Evolutionary conservation across 2,888 invertebrate genomes (phyloP).

Genomic region (Drosophila merina): DNA sequence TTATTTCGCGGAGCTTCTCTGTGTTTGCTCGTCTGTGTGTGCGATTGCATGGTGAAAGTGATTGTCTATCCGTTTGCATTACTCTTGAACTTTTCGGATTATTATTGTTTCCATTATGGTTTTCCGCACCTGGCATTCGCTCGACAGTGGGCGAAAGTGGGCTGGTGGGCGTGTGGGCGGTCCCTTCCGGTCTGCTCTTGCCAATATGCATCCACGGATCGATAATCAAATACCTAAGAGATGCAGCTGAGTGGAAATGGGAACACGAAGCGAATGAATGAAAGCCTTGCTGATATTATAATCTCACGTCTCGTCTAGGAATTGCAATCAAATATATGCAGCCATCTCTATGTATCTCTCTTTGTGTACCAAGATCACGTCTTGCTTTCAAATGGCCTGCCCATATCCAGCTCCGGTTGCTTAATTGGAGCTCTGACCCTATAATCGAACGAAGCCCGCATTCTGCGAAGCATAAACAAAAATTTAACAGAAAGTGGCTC

Average conservation of each 20-base stretch:
- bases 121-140: slow-evolving; percentile 20
- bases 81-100: slow-evolving; percentile 51
- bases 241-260: slow-evolving; percentile 16
- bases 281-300: slow-evolving; percentile 3
- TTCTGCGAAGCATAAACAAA: slow-evolving; percentile 18
- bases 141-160: slow-evolving; percentile 36
- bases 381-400: slow-evolving; percentile 12
- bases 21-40: slow-evolving; percentile 29
- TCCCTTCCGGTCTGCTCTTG: slow-evolving; percentile 36
- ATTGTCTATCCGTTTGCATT: slow-evolving; percentile 31
- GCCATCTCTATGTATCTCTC: slow-evolving; percentile 4
- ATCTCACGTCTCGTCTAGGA: not conserved
- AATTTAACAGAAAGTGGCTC: not conserved
- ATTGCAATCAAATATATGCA: slow-evolving; percentile 10
- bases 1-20: slow-evolving; percentile 29
- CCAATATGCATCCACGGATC: slow-evolving; percentile 32
- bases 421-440: slow-evolving; percentile 28
- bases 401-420: slow-evolving; percentile 19
- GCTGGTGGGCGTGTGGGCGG: too few species aligned
- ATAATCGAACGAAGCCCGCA: slow-evolving; percentile 19
- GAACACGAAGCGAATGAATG: slow-evolving; percentile 11
- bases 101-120: slow-evolving; percentile 11
- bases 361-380: slow-evolving; percentile 42
- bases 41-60: slow-evolving; percentile 67
- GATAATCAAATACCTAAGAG: slow-evolving; percentile 38